phyloP scores from a whole-genome alignment of 2,888 invertebrate species.

The Nycteola revayana region DNA sequence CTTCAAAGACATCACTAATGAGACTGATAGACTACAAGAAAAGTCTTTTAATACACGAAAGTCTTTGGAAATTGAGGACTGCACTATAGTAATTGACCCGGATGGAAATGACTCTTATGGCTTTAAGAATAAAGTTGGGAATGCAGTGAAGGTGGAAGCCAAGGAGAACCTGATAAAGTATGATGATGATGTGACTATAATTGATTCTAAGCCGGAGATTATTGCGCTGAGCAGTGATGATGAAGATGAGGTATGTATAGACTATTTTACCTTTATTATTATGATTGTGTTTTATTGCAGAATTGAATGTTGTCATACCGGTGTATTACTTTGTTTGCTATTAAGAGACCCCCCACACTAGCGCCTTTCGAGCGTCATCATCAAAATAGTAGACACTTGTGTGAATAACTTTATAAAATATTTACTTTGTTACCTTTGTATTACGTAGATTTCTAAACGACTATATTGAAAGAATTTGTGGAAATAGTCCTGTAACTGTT shows the following conservation, averaged over 20 bases:
- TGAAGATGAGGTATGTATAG: slow-evolving; percentile 58
- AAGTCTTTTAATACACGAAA: slow-evolving; percentile 5
- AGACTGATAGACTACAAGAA: slow-evolving; percentile 1
- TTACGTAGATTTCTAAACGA: too few species aligned
- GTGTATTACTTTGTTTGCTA: too few species aligned
- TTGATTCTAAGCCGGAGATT: slow-evolving; percentile 59
- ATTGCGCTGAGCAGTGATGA: slow-evolving; percentile 75
- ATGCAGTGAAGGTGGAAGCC: slow-evolving; percentile 30
- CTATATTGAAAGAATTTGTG: too few species aligned
- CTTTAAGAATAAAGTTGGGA: slow-evolving; percentile 34
- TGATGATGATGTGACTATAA: slow-evolving; percentile 67
- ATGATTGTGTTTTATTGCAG: too few species aligned
- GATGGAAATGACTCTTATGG: slow-evolving; percentile 21
- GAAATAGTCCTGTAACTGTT: too few species aligned
- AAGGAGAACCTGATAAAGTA: slow-evolving; percentile 36
- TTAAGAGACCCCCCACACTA: too few species aligned
- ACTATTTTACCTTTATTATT: too few species aligned
- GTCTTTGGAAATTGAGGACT: slow-evolving; percentile 22
- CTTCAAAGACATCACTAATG: slow-evolving; percentile 47
- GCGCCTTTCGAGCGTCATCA: too few species aligned
- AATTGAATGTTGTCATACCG: too few species aligned
- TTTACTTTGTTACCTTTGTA: too few species aligned
- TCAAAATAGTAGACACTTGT: too few species aligned
- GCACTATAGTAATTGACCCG: slow-evolving; percentile 26
- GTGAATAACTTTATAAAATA: too few species aligned